Percentiles rank a stretch among this genome's conserved stretches.
phyloP scores from a whole-genome alignment of 1,140 invertebrate species.

The Anastatus disparis region DNA sequence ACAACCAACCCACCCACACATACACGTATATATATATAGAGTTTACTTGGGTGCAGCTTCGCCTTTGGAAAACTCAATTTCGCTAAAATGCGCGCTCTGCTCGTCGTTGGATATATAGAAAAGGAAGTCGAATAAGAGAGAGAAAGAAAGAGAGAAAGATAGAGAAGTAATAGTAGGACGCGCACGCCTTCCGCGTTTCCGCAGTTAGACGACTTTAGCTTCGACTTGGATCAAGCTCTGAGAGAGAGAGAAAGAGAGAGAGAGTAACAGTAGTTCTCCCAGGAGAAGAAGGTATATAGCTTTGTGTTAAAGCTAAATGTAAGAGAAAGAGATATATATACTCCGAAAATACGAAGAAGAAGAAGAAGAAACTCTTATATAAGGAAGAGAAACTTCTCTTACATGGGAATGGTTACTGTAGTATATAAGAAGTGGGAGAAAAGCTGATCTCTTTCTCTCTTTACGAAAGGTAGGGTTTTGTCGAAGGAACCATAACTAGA shows the following conservation, averaged over 20 bases:
- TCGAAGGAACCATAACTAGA: slow-evolving; percentile 60
- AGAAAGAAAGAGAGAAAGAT: slow-evolving; percentile 16
- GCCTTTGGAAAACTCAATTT: slow-evolving; percentile 54
- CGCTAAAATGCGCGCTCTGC: slow-evolving; percentile 57
- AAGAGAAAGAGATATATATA: not conserved
- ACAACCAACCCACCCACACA: slow-evolving; percentile 7
- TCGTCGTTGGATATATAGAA: slow-evolving; percentile 28
- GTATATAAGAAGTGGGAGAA: not conserved
- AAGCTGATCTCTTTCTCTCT: slow-evolving; percentile 32
- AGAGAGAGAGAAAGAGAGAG: too few relatives aligned
- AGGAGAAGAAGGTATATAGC: slow-evolving; percentile 16
- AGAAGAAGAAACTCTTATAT: slow-evolving; percentile 4
- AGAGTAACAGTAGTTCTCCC: too few relatives aligned
- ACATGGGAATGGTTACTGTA: not conserved
- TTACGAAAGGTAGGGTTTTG: slow-evolving; percentile 50
- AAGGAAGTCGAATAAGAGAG: slow-evolving; percentile 17
- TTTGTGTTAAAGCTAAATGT: not conserved
- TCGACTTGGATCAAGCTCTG: slow-evolving; percentile 36
- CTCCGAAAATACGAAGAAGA: not conserved
- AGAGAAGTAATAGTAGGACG: slow-evolving; percentile 17
- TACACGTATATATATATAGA: too few relatives aligned
- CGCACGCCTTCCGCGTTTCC: slow-evolving; percentile 23
- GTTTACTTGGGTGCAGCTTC: too few relatives aligned
- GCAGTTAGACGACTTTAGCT: slow-evolving; percentile 37
- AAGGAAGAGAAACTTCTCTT: not conserved